phyloP scores from a whole-genome alignment of 2,888 invertebrate species.

The Parasteatoda lunata region DNA sequence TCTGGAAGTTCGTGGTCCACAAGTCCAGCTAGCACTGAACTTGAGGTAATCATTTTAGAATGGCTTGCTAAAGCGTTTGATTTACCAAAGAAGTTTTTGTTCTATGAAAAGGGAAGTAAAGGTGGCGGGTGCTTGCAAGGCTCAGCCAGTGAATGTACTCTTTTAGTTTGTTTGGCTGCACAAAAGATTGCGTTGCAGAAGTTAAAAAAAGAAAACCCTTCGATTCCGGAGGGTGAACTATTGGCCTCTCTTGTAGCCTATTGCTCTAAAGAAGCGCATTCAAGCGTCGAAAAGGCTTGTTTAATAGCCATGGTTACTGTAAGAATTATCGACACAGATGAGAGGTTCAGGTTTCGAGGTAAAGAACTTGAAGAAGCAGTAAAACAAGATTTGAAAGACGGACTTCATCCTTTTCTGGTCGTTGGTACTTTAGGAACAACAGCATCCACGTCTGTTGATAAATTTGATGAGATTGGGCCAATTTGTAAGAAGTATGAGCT shows the following conservation, averaged over 20 bases:
- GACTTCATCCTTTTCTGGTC: slow-evolving; percentile 96
- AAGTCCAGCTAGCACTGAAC: slow-evolving; percentile 96
- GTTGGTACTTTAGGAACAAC: slow-evolving; percentile 97
- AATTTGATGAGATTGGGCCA: slow-evolving; percentile 88
- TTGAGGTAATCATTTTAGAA: slow-evolving; percentile 98
- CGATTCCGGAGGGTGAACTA: slow-evolving; percentile 90
- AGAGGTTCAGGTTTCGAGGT: slow-evolving; percentile 85
- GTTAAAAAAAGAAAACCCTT: slow-evolving; percentile 86
- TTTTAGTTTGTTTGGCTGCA: slow-evolving; percentile 78
- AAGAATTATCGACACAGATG: slow-evolving; percentile 90
- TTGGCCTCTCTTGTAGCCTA: slow-evolving; percentile 92
- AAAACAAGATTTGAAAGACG: slow-evolving; percentile 89
- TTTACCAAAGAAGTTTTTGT: slow-evolving; percentile 92
- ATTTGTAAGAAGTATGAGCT: slow-evolving; percentile 81
- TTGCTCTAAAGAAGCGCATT: slow-evolving; percentile 81
- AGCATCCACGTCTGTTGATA: slow-evolving; percentile 92
- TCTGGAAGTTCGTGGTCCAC: slow-evolving; percentile 89
- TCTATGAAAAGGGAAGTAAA: slow-evolving; percentile 80
- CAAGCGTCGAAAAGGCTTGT: slow-evolving; percentile 93
- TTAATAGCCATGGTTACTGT: slow-evolving; percentile 94
- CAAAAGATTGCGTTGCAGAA: slow-evolving; percentile 82
- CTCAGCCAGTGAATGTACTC: slow-evolving; percentile 94
- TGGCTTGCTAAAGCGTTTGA: slow-evolving; percentile 98
- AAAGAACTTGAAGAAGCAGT: slow-evolving; percentile 83
- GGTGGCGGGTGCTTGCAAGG: slow-evolving; percentile 99